Conservation (phyloP, 1,140 invertebrate species). For the Sitophilus oryzae region DNA sequence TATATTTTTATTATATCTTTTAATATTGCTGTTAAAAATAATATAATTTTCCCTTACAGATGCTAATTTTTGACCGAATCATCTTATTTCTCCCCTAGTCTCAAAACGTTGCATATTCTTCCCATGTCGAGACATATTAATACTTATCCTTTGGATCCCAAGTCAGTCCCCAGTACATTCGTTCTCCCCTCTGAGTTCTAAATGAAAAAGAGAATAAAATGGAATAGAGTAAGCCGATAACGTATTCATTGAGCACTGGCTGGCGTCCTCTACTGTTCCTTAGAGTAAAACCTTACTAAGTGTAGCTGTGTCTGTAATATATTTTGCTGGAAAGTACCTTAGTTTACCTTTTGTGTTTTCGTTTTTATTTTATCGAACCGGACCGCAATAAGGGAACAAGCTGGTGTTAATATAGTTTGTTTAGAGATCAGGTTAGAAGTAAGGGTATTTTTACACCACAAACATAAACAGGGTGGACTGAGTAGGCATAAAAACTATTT, state of each 20-base stretch:
- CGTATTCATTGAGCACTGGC: background rate
- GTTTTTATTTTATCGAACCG: background rate
- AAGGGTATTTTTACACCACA: no score
- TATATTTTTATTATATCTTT: no score
- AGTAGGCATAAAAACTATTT: no score
- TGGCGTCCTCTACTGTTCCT: background rate
- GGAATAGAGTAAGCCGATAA: background rate
- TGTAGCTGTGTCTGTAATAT: background rate
- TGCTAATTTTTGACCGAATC: no score
- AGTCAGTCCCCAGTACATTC: background rate
- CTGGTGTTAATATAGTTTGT: no score
- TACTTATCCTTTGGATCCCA: background rate
- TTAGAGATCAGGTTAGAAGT: no score
- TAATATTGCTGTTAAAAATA: no score
- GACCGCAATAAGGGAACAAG: background rate
- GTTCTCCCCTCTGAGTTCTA: background rate
- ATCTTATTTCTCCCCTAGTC: background rate
- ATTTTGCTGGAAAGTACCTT: background rate
- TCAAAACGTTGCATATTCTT: background rate
- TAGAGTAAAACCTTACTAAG: background rate
- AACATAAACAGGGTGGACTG: no score
- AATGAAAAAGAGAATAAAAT: background rate
- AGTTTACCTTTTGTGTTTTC: background rate
- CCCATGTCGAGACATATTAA: background rate
- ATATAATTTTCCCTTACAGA: no score